Percentiles rank a stretch among this genome's conserved stretches.
These are phyloP conservation scores for Coracopsis vasa DNA, from an alignment of 2,113 vertebrate species.

Conservation along the genomic window DNA sequence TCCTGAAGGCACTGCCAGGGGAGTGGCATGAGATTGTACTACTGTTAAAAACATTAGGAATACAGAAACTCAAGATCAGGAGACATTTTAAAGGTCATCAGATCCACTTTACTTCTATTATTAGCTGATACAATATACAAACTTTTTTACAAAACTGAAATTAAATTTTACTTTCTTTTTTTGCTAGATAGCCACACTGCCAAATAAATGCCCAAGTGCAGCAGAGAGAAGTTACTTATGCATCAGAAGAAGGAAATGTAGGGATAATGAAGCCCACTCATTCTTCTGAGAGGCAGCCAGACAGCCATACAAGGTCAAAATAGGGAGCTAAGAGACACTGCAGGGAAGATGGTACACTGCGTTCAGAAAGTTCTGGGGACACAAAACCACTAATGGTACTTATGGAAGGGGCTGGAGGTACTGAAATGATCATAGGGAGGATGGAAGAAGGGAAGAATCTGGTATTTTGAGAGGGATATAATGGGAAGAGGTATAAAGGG, in stretches of 20 bases:
- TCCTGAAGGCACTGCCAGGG: not conserved
- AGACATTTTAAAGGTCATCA: not conserved
- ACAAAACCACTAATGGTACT: not conserved
- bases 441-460: not conserved
- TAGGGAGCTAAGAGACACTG: fast-evolving
- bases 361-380: not conserved
- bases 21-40: not conserved
- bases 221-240: not conserved
- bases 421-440: not conserved
- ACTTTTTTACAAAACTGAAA: not conserved
- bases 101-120: not conserved
- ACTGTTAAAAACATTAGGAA: not conserved
- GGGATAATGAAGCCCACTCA: not conserved
- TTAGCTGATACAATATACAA: not conserved
- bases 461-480: not conserved
- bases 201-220: not conserved
- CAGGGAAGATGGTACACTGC: not conserved
- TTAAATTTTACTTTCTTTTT: not conserved
- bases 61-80: not conserved
- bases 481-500: not conserved
- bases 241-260: not conserved
- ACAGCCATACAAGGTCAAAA: not conserved
- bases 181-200: not conserved
- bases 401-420: not conserved
- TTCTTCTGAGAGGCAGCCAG: not conserved